A percentile compares a stretch with the other conserved stretches of the same genome.
These are phyloP conservation scores for Varecia variegata DNA, from an alignment of 2,797 vertebrate species.

Conservation along the genomic window DNA sequence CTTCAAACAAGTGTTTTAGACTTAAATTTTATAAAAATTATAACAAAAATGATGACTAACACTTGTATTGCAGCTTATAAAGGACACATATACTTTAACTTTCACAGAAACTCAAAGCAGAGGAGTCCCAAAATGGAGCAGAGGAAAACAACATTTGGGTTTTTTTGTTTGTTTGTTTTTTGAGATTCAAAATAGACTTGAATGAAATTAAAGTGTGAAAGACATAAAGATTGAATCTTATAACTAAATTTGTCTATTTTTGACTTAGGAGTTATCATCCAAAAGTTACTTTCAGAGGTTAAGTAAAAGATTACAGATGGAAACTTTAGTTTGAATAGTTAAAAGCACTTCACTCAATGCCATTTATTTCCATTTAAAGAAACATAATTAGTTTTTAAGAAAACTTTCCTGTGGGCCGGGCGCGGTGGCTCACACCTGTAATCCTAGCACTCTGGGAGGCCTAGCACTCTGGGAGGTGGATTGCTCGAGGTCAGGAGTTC, in stretches of 20 bases:
- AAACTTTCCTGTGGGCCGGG: too few relatives aligned
- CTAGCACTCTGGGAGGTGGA: too few relatives aligned
- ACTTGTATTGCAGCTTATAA: slow-evolving; percentile 9
- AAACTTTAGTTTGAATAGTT: slow-evolving; percentile 35
- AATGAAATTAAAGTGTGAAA: slow-evolving; percentile 47
- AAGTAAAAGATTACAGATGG: slow-evolving; percentile 35
- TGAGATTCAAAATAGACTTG: slow-evolving; percentile 27
- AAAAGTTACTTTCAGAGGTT: slow-evolving; percentile 41
- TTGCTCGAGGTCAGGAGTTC: too few relatives aligned
- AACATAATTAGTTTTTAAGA: slow-evolving; percentile 33
- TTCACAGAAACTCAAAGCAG: slow-evolving; percentile 27
- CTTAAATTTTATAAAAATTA: slow-evolving; percentile 25
- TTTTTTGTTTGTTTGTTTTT: not conserved
- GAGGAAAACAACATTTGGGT: not conserved
- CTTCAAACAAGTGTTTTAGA: slow-evolving; percentile 9
- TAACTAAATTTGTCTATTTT: slow-evolving; percentile 28
- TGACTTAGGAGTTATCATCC: slow-evolving; percentile 19
- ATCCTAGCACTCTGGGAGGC: too few relatives aligned
- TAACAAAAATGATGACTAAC: slow-evolving; percentile 20
- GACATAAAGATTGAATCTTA: not conserved
- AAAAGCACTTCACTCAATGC: slow-evolving; percentile 33
- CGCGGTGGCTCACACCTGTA: too few relatives aligned
- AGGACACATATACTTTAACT: slow-evolving; percentile 13
- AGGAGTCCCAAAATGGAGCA: not conserved
- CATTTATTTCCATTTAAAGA: slow-evolving; percentile 31